A percentile compares a stretch with the other conserved stretches of the same genome.
phyloP scores from a whole-genome alignment of 2,888 invertebrate species.

The Dione juno region DNA sequence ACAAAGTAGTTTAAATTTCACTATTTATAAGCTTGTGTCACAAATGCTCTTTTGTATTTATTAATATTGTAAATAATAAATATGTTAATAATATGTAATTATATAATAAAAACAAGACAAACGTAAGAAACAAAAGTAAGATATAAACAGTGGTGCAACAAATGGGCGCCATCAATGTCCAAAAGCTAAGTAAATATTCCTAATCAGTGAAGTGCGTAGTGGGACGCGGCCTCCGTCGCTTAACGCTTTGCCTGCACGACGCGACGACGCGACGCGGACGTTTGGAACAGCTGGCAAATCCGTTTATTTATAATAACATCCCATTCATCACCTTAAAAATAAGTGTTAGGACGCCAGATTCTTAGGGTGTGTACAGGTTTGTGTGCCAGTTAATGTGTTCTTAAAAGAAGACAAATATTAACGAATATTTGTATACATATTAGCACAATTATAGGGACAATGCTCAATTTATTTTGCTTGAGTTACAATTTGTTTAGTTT shows the following conservation, averaged over 20 bases:
- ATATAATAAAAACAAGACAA: neutral
- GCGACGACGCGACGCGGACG: no score
- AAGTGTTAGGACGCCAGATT: conserved; percentile 24
- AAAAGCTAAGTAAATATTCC: conserved; percentile 56
- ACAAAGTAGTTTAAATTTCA: neutral
- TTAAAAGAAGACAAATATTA: no score
- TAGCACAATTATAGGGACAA: neutral
- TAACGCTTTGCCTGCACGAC: conserved; percentile 47
- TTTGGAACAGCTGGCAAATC: conserved; percentile 54
- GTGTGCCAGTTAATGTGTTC: neutral
- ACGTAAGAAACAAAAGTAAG: neutral
- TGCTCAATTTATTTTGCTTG: conserved; percentile 1
- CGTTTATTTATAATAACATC: conserved; percentile 71
- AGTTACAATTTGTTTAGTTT: neutral
- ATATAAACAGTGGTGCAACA: conserved; percentile 21
- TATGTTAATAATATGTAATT: no score
- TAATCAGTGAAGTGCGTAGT: conserved; percentile 56
- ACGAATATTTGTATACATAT: neutral
- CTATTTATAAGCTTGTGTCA: no score
- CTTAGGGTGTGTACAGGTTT: conserved; percentile 22
- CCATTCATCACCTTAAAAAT: conserved; percentile 57
- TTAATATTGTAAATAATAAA: no score
- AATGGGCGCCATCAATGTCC: conserved; percentile 29
- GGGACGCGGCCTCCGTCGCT: conserved; percentile 56
- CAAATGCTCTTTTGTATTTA: no score